Evolutionary conservation across 2,888 invertebrate species (phyloP).

Genomic region (Argyresthia goedartella): DNA sequence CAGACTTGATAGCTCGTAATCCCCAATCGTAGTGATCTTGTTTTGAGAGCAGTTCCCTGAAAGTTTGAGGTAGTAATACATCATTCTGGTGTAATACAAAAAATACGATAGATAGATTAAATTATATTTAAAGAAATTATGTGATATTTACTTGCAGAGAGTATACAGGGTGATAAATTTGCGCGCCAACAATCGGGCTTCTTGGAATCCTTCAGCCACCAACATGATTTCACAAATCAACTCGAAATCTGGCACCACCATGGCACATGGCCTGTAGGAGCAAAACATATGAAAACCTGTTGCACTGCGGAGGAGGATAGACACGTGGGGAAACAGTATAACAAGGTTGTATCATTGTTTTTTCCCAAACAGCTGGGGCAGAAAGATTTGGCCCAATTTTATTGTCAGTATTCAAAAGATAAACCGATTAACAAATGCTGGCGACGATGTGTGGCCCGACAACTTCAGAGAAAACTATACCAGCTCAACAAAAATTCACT

Average conservation of each 20-base stretch:
- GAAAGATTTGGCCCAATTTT: too few relatives aligned
- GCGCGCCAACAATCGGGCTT: conserved; percentile 88
- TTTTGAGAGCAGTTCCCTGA: conserved; percentile 85
- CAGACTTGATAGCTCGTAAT: conserved; percentile 93
- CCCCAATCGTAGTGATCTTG: conserved; percentile 99
- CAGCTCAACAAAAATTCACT: too few relatives aligned
- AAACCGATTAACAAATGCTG: too few relatives aligned
- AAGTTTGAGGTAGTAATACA: neutral
- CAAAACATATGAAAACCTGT: conserved; percentile 7
- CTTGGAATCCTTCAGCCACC: conserved; percentile 95
- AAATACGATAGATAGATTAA: too few relatives aligned
- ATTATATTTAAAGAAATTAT: neutral
- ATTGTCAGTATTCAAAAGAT: too few relatives aligned
- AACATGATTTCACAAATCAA: conserved; percentile 97
- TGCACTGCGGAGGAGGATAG: neutral
- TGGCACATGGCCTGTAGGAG: conserved; percentile 88
- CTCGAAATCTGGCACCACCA: conserved; percentile 98
- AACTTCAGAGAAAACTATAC: too few relatives aligned
- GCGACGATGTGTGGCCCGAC: too few relatives aligned
- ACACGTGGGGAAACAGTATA: neutral
- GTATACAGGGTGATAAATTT: conserved; percentile 96
- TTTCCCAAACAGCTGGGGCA: neutral
- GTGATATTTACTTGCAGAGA: conserved; percentile 67
- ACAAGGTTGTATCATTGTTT: neutral
- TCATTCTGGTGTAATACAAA: too few relatives aligned